Evolutionary conservation across 2,113 vertebrate genomes (phyloP).

Genomic region (Clarias magur): DNA sequence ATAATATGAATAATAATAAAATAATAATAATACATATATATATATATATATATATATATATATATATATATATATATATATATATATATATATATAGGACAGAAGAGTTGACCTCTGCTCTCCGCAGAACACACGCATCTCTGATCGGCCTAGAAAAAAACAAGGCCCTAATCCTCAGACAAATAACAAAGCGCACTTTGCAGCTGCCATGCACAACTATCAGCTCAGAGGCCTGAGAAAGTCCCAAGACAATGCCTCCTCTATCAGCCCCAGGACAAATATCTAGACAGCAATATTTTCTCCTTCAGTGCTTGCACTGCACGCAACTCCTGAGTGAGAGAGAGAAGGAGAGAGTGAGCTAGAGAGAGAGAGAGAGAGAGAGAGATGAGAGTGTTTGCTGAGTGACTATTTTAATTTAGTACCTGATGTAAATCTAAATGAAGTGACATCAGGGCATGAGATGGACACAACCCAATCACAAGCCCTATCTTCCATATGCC

Average conservation of each 20-base stretch:
- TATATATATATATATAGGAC: slow-evolving; percentile 74
- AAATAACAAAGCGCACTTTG: slow-evolving; percentile 91
- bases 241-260: slow-evolving; percentile 90
- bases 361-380: slow-evolving; percentile 32
- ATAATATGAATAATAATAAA: slow-evolving; percentile 66
- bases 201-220: slow-evolving; percentile 87
- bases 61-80: slow-evolving; percentile 47
- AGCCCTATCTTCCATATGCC: slow-evolving; percentile 68
- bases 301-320: slow-evolving; percentile 84
- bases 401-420: slow-evolving; percentile 99
- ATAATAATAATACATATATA: background rate
- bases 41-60: slow-evolving; percentile 61
- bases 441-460: slow-evolving; percentile 86
- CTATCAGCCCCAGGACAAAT: slow-evolving; percentile 93
- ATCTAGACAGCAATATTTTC: slow-evolving; percentile 96
- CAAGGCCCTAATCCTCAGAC: slow-evolving; percentile 89
- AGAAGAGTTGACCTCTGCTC: slow-evolving; percentile 82
- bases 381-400: slow-evolving; percentile 79
- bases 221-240: slow-evolving; percentile 83
- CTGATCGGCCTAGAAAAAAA: slow-evolving; percentile 87
- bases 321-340: slow-evolving; percentile 76
- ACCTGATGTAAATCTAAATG: slow-evolving; percentile 97
- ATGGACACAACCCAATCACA: slow-evolving; percentile 86
- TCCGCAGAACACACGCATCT: slow-evolving; percentile 82
- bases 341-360: slow-evolving; percentile 48